phyloP scores from a whole-genome alignment of 2,888 invertebrate genomes.

The Tipula helvola region DNA sequence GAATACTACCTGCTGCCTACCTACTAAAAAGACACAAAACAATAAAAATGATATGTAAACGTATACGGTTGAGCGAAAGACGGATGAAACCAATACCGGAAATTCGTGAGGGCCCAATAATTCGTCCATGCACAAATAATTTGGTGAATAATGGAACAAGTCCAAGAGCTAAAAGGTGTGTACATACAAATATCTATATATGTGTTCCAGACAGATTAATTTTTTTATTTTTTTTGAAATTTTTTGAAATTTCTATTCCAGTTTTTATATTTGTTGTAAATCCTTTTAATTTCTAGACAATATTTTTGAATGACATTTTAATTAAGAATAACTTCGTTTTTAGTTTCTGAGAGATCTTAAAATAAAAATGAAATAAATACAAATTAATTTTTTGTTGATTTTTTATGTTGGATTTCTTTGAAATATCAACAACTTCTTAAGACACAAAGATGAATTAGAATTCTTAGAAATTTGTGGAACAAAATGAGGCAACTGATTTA shows the following conservation, averaged over 20 bases:
- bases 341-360: not conserved
- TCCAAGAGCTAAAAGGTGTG: not conserved
- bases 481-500: not conserved
- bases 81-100: not conserved
- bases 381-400: not conserved
- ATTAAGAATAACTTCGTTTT: not conserved
- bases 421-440: not conserved
- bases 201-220: too few relatives aligned
- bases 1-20: too few relatives aligned
- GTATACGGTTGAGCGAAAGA: slow-evolving; percentile 10
- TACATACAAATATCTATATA: too few relatives aligned
- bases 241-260: too few relatives aligned
- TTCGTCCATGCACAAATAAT: slow-evolving; percentile 12
- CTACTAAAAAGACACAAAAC: too few relatives aligned
- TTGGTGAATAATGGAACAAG: not conserved
- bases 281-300: not conserved
- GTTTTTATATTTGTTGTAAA: not conserved
- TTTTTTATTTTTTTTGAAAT: too few relatives aligned
- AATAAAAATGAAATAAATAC: not conserved
- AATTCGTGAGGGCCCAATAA: slow-evolving; percentile 6
- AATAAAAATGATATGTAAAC: slow-evolving; percentile 9
- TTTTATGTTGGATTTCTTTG: not conserved
- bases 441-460: not conserved
- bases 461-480: not conserved
- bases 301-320: not conserved